These are phyloP conservation scores for Branchipolynoe longqiensis DNA, from an alignment of 2,888 invertebrate genomes.

Conservation along the genomic window DNA sequence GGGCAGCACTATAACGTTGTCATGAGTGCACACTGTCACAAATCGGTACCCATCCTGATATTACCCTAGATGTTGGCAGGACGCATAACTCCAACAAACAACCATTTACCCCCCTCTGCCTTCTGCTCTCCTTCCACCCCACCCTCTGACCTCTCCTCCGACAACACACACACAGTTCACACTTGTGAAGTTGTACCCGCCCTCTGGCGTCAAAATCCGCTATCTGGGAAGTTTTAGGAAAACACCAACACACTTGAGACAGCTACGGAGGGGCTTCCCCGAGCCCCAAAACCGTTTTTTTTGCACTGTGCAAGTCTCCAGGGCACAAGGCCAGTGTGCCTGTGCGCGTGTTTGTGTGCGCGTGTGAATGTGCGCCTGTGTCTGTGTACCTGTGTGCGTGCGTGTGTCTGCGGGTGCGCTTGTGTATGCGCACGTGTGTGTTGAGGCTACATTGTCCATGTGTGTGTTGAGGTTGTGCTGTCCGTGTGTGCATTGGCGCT, in stretches of 20 bases:
- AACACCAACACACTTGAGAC: constrained; percentile 49
- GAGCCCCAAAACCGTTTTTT: constrained; percentile 11
- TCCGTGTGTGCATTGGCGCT: no score
- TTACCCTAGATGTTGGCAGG: no score
- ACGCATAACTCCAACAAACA: background rate
- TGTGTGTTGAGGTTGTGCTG: no score
- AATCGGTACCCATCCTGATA: no score
- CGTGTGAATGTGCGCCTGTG: constrained; percentile 1
- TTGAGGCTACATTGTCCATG: no score
- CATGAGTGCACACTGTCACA: no score
- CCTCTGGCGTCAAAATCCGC: background rate
- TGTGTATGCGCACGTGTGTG: no score
- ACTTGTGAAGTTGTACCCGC: no score
- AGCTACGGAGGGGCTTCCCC: constrained; percentile 49
- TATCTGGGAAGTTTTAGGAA: constrained; percentile 14
- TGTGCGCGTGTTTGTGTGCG: constrained; percentile 4
- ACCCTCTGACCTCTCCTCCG: background rate
- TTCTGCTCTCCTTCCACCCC: background rate
- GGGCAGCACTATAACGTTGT: no score
- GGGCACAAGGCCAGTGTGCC: background rate
- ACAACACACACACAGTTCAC: background rate
- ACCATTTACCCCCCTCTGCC: background rate
- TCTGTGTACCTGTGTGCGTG: no score
- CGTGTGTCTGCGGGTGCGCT: no score
- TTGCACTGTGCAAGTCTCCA: background rate